phyloP scores from a whole-genome alignment of 2,888 invertebrate genomes.

The Hipparchia semele region DNA sequence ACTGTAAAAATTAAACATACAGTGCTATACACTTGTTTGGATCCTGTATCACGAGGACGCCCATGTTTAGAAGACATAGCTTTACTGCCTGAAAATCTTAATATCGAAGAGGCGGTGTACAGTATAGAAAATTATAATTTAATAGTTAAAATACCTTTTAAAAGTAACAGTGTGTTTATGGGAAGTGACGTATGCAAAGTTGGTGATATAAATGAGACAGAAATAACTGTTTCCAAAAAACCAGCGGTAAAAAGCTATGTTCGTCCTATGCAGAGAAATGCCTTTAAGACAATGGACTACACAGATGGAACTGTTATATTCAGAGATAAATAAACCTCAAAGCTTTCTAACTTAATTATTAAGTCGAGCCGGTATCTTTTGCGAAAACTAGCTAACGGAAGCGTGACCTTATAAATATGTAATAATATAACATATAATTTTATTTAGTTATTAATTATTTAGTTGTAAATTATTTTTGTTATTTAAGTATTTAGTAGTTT shows the following conservation, averaged over 20 bases:
- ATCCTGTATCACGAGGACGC: background rate
- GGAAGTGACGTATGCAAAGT: background rate
- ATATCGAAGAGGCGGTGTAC: background rate
- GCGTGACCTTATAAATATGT: no score
- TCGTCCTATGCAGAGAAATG: background rate
- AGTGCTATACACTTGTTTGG: conserved; percentile 6
- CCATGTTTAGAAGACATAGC: conserved; percentile 1
- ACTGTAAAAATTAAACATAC: conserved; percentile 3
- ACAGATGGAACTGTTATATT: background rate
- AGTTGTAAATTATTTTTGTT: no score
- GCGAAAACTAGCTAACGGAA: no score
- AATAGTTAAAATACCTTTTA: conserved; percentile 5
- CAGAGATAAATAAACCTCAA: background rate
- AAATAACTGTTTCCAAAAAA: conserved; percentile 1
- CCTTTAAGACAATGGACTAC: background rate
- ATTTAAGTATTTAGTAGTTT: no score
- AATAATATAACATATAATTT: no score
- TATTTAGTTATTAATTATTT: no score
- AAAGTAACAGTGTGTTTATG: background rate
- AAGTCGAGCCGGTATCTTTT: no score
- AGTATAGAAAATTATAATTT: conserved; percentile 1
- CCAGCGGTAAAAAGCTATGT: background rate
- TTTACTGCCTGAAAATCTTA: conserved; percentile 8
- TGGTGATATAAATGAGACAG: background rate
- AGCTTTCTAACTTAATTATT: no score